These are phyloP conservation scores for Antennarius striatus DNA, from an alignment of 2,113 vertebrate species.

Conservation along the genomic window DNA sequence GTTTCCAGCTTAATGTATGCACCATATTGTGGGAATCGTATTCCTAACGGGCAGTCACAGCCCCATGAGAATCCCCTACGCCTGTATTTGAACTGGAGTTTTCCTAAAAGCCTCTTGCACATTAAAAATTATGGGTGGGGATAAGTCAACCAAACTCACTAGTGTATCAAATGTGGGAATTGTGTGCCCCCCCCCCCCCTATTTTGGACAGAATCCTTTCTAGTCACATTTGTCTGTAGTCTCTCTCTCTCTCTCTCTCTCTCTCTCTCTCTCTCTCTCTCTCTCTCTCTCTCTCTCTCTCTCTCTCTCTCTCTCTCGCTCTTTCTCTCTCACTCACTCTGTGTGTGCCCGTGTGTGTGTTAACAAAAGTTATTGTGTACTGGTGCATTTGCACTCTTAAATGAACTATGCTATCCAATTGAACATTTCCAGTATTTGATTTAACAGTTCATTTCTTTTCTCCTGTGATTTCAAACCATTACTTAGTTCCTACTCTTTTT, in stretches of 20 bases:
- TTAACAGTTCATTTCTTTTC: conserved; percentile 2
- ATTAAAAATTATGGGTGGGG: conserved; percentile 39
- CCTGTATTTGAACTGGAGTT: conserved; percentile 51
- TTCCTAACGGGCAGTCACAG: conserved; percentile 57
- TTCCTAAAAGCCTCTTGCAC: conserved; percentile 44
- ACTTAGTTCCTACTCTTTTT: too few species aligned
- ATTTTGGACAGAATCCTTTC: conserved; percentile 46
- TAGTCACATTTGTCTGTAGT: conserved; percentile 22
- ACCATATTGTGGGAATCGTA: conserved; percentile 30
- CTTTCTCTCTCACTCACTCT: conserved; percentile 4
- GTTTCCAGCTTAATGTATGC: conserved; percentile 37
- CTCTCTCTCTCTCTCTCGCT: neutral
- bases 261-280: conserved; percentile 1
- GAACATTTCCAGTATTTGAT: conserved; percentile 4
- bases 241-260: conserved; percentile 1
- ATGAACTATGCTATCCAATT: conserved; percentile 35
- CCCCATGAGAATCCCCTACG: conserved; percentile 48
- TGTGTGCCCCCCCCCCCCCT: conserved; percentile 20
- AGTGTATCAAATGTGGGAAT: conserved; percentile 27
- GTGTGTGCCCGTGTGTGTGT: conserved; percentile 1
- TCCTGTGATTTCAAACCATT: neutral
- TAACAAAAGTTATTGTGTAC: conserved; percentile 9
- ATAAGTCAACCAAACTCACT: conserved; percentile 40
- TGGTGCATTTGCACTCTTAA: conserved; percentile 13
- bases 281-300: conserved; percentile 7